Evolutionary conservation across 2,797 vertebrate species (phyloP).

Genomic region (Sternotherus odoratus): DNA sequence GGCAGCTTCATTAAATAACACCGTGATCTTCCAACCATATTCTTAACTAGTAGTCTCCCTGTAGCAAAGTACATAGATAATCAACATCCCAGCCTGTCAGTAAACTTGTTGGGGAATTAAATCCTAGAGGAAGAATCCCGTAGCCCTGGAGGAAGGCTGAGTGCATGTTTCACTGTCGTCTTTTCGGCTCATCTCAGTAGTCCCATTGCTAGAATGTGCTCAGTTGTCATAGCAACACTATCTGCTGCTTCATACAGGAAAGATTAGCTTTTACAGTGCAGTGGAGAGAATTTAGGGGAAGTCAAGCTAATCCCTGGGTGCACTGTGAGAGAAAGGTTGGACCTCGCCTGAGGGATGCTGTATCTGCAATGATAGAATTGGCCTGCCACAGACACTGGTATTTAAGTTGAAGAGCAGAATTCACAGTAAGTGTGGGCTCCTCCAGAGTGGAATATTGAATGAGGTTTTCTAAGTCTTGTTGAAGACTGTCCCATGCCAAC

Average conservation of each 20-base stretch:
- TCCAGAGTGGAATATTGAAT: constrained; percentile 79
- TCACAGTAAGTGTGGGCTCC: constrained; percentile 84
- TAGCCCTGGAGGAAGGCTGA: constrained; percentile 81
- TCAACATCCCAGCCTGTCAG: constrained; percentile 70
- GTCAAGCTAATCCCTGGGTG: constrained; percentile 88
- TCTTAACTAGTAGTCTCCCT: constrained; percentile 73
- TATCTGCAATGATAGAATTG: constrained; percentile 83
- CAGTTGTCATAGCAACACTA: constrained; percentile 88
- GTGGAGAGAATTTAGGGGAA: constrained; percentile 88
- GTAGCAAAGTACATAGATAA: constrained; percentile 78
- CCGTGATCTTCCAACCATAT: constrained; percentile 72
- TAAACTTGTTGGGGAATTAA: constrained; percentile 81
- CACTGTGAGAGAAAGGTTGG: constrained; percentile 87
- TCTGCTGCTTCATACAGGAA: constrained; percentile 87
- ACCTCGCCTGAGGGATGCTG: constrained; percentile 85
- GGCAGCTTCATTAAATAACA: constrained; percentile 75
- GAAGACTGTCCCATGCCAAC: constrained; percentile 81
- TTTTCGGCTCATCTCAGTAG: constrained; percentile 85
- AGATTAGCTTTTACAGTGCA: constrained; percentile 89
- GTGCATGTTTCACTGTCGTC: constrained; percentile 82
- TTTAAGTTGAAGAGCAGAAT: constrained; percentile 86
- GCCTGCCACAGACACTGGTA: constrained; percentile 84
- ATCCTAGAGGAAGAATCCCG: constrained; percentile 80
- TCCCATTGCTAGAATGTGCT: constrained; percentile 88
- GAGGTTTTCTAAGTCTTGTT: constrained; percentile 79